phyloP scores from a whole-genome alignment of 2,113 vertebrate genomes.

The Chamaetylas fuelleborni region DNA sequence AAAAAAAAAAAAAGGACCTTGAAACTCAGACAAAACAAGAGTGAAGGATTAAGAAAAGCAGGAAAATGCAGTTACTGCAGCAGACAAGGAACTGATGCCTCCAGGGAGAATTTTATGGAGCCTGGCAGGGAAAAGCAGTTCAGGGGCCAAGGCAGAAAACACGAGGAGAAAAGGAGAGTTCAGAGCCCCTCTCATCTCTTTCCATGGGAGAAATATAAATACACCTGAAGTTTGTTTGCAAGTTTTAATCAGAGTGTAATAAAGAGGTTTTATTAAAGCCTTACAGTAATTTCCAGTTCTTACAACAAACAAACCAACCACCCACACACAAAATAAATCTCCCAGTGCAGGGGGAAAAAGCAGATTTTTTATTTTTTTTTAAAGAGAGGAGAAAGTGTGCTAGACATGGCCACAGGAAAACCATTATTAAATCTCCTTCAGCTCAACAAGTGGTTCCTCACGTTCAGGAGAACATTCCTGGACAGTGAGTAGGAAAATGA shows the following conservation, averaged over 20 bases:
- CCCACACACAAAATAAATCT: not conserved
- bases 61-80: not conserved
- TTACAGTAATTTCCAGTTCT: not conserved
- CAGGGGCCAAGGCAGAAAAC: not conserved
- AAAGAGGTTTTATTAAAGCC: not conserved
- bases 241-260: not conserved
- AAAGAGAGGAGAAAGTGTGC: not conserved
- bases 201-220: not conserved
- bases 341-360: accelerated
- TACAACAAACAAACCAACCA: constrained; percentile 14
- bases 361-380: not conserved
- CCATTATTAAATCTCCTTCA: not conserved
- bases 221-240: constrained; percentile 16
- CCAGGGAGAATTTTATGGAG: constrained; percentile 4
- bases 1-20: not conserved
- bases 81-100: constrained; percentile 4
- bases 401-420: not conserved
- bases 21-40: constrained; percentile 7
- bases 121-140: not conserved
- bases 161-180: not conserved
- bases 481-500: not conserved
- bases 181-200: constrained; percentile 40
- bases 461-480: constrained; percentile 15
- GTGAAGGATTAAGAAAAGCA: not conserved
- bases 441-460: not conserved